Conservation (phyloP, 2,113 vertebrate species). For the Notechis scutatus region DNA sequence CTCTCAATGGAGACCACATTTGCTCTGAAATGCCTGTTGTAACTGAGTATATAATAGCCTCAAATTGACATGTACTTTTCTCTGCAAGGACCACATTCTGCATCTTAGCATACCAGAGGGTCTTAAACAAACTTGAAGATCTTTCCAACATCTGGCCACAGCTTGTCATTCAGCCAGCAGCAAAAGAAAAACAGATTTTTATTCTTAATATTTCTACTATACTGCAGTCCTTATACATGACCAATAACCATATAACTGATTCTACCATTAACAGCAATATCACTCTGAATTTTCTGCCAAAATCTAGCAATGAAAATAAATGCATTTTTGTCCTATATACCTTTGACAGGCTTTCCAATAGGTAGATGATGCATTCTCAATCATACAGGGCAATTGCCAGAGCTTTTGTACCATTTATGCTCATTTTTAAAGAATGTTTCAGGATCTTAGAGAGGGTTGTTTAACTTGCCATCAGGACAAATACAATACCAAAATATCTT, state of each 20-base stretch:
- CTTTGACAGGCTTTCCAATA: neutral
- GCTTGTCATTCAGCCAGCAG: neutral
- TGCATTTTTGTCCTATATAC: neutral
- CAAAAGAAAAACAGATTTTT: neutral
- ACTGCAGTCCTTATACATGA: neutral
- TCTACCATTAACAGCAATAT: neutral
- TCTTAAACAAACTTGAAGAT: neutral
- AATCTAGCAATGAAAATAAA: neutral
- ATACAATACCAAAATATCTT: neutral
- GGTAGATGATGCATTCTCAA: neutral
- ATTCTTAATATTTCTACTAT: neutral
- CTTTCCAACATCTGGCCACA: neutral
- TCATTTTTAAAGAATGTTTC: neutral
- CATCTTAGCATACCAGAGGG: neutral
- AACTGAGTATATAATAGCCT: neutral
- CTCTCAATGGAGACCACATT: neutral
- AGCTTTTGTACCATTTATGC: neutral
- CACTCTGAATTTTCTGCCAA: neutral
- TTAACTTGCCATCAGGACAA: neutral
- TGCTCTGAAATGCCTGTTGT: neutral
- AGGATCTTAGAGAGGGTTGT: neutral
- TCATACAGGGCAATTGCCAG: neutral
- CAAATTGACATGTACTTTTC: neutral
- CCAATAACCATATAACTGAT: neutral
- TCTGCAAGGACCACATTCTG: neutral